phyloP scores from a whole-genome alignment of 2,888 invertebrate genomes.

The Acanthacorydalis orientalis region DNA sequence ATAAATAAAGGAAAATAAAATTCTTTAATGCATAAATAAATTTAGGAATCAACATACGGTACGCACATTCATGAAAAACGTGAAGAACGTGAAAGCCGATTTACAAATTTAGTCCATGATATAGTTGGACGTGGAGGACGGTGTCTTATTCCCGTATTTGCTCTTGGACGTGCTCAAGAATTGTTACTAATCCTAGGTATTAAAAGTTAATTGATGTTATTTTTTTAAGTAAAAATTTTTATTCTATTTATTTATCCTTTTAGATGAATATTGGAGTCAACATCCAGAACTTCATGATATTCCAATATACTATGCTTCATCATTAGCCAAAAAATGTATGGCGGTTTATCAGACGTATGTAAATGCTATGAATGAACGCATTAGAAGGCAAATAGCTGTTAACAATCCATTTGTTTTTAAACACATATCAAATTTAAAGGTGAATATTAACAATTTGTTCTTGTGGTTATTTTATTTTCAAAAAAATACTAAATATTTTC shows the following conservation, averaged over 20 bases:
- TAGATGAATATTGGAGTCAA: slow-evolving; percentile 95
- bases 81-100: slow-evolving; percentile 88
- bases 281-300: slow-evolving; percentile 96
- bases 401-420: slow-evolving; percentile 98
- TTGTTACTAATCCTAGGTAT: slow-evolving; percentile 69
- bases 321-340: slow-evolving; percentile 99
- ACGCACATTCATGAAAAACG: slow-evolving; percentile 98
- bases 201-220: not conserved
- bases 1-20: no score
- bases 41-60: slow-evolving; percentile 92
- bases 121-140: slow-evolving; percentile 95
- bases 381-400: slow-evolving; percentile 87
- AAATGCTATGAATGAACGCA: slow-evolving; percentile 98
- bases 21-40: not conserved
- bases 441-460: slow-evolving; percentile 17
- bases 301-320: slow-evolving; percentile 98
- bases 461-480: no score
- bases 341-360: slow-evolving; percentile 99
- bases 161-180: slow-evolving; percentile 93
- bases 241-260: slow-evolving; percentile 9
- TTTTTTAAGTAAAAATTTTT: not conserved
- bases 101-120: slow-evolving; percentile 85
- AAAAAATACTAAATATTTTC: no score
- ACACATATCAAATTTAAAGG: slow-evolving; percentile 88
- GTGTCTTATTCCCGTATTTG: slow-evolving; percentile 97